Evolutionary conservation across 2,888 invertebrate genomes (phyloP).

Genomic region (Marasmarcha lunaedactyla): DNA sequence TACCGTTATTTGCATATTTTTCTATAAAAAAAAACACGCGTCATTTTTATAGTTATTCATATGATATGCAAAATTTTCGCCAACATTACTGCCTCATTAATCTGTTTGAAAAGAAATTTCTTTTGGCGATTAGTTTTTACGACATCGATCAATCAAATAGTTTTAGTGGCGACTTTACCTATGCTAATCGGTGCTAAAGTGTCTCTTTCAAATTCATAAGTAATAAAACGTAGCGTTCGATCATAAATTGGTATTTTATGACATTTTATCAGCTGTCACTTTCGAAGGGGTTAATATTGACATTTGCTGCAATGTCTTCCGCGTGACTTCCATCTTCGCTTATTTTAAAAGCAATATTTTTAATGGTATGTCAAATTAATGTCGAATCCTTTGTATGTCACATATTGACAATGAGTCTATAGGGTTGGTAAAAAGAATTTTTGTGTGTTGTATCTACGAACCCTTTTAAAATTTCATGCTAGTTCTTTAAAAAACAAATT

Average conservation of each 20-base stretch:
- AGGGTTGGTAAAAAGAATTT: constrained; percentile 36
- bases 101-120: constrained; percentile 26
- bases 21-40: constrained; percentile 53
- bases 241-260: constrained; percentile 50
- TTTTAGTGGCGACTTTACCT: constrained; percentile 26
- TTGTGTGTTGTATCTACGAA: constrained; percentile 40
- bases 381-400: constrained; percentile 49
- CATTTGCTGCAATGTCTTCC: constrained; percentile 52
- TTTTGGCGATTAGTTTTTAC: constrained; percentile 37
- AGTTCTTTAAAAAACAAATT: constrained; percentile 57
- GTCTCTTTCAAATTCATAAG: constrained; percentile 46
- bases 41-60: constrained; percentile 33
- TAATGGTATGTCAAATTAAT: constrained; percentile 68
- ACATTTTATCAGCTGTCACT: constrained; percentile 30
- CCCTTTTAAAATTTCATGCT: constrained; percentile 61
- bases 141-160: constrained; percentile 55
- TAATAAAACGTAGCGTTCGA: constrained; percentile 23
- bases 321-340: constrained; percentile 39
- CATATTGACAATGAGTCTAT: constrained; percentile 63
- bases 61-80: constrained; percentile 29
- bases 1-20: constrained; percentile 58
- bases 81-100: constrained; percentile 41
- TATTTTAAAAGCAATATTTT: constrained; percentile 61
- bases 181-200: constrained; percentile 39
- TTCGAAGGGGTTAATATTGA: constrained; percentile 7